A percentile compares a stretch with the other conserved stretches of the same genome.
Conservation (phyloP, 2,797 vertebrate species). For the Podarcis siculus region DNA sequence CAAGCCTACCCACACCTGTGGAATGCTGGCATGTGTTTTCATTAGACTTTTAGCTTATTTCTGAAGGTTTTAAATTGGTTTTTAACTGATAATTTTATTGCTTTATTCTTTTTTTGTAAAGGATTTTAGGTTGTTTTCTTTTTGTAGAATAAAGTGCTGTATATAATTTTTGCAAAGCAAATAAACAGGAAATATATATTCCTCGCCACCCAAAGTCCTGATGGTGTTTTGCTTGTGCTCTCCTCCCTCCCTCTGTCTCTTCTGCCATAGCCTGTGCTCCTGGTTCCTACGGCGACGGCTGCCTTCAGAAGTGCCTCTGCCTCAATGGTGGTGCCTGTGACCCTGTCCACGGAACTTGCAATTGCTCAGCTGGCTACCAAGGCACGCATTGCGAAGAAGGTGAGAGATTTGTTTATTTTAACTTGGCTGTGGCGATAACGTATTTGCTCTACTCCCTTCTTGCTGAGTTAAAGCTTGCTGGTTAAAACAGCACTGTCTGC, state of each 20-base stretch:
- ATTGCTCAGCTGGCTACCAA: constrained; percentile 61
- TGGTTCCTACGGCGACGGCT: constrained; percentile 52
- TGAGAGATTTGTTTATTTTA: constrained; percentile 34
- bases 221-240: neutral
- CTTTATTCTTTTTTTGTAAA: no score
- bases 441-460: no score
- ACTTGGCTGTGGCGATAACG: accelerated
- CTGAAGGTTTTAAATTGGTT: no score
- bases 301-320: constrained; percentile 70
- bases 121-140: no score
- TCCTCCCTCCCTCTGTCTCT: neutral
- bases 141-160: no score
- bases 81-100: no score
- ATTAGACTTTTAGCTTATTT: no score
- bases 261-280: constrained; percentile 57
- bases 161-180: neutral
- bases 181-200: no score
- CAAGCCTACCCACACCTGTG: no score
- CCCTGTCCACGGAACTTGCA: constrained; percentile 56
- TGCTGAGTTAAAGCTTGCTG: neutral
- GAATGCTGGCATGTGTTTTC: no score
- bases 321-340: constrained; percentile 65
- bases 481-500: no score
- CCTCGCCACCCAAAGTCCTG: neutral
- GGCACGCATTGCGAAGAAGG: constrained; percentile 72